Evolutionary conservation across 2,888 invertebrate genomes (phyloP), one percentile per base, ranked within the genome.

Genomic region (Luffia ferchaultella): DNA sequence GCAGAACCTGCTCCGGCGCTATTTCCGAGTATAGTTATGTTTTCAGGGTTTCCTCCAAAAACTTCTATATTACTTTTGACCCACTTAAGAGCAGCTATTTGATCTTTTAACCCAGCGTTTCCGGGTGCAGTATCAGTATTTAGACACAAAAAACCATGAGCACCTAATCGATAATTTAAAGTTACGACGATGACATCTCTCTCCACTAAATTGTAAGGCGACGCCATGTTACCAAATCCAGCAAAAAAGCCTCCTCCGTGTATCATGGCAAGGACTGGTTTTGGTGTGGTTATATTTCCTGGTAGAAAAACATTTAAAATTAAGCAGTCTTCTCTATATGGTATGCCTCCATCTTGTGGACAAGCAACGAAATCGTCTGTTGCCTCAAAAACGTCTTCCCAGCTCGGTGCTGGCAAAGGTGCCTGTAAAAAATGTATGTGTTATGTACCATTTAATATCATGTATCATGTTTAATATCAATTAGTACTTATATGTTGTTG

Each of bases 61-160:
- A 79, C 72, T 52, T 87, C 86, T n/a, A 93, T 93, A 62, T 92
- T 92, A 55, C 86, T 87, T 60, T 90, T 89, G 0, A 93, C 87
- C 93, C 93, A 94, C 58, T 85, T 85, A 50, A 94, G 73, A 0
- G 93, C 90, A 0, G 93, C 93, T 20, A 92, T 89, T 75, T 94
- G 94, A 63, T 94, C 94, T 76, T 92, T 84, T 55, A 94, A 76
- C 0, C 93, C 94, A 58, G 87, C 92, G 68, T 94, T 94, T 1
- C 94, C 93, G 0, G 91, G 85, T 2, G 92, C 89, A 30, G 20
- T 30, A 17, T 47, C 44, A 18, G 46, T 51, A 2, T 43, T 30
- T 2, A 51, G 44, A 19, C 51, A 51, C 18, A 51, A 20, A 18
- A 51, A 51, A 5, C 51, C 51, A 5, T 46, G 43, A 1, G 44